A percentile compares a stretch with the other conserved stretches of the same genome.
Evolutionary conservation across 2,113 vertebrate genomes (phyloP).

Genomic region (Tautogolabrus adspersus): DNA sequence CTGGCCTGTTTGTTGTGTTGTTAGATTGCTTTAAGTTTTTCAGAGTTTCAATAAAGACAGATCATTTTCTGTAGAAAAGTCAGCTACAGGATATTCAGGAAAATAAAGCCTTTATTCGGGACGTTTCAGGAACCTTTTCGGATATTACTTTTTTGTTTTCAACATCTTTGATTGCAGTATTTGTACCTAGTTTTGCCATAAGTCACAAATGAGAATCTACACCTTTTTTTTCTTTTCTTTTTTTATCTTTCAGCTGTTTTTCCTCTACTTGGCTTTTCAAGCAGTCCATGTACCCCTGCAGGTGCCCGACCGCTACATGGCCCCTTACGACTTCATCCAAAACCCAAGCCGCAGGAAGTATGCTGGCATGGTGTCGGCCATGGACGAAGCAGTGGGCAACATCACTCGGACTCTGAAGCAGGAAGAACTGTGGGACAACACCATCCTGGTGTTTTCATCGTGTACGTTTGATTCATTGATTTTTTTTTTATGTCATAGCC

Average conservation of each 20-base stretch:
- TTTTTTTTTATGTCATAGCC: background rate
- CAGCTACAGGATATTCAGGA: no score
- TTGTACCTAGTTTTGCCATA: no score
- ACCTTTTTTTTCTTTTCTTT: no score
- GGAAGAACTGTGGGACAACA: conserved; percentile 91
- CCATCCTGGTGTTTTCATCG: conserved; percentile 93
- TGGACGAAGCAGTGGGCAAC: conserved; percentile 97
- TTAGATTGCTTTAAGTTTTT: no score
- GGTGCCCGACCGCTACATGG: conserved; percentile 88
- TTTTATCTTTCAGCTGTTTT: conserved; percentile 88
- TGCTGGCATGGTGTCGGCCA: conserved; percentile 93
- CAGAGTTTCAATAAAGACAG: no score
- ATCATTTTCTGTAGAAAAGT: no score
- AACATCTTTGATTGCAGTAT: no score
- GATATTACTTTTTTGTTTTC: no score
- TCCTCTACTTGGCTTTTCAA: conserved; percentile 95
- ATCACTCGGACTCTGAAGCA: conserved; percentile 87
- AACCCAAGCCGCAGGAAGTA: conserved; percentile 85
- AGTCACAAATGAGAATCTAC: no score
- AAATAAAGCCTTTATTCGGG: no score
- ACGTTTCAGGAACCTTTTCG: no score
- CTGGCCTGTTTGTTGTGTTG: no score
- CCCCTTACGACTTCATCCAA: conserved; percentile 89
- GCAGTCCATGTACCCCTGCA: conserved; percentile 92
- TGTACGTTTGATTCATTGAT: conserved; percentile 78